These are phyloP conservation scores for Uria lomvia DNA, from an alignment of 2,113 vertebrate species.

Conservation along the genomic window DNA sequence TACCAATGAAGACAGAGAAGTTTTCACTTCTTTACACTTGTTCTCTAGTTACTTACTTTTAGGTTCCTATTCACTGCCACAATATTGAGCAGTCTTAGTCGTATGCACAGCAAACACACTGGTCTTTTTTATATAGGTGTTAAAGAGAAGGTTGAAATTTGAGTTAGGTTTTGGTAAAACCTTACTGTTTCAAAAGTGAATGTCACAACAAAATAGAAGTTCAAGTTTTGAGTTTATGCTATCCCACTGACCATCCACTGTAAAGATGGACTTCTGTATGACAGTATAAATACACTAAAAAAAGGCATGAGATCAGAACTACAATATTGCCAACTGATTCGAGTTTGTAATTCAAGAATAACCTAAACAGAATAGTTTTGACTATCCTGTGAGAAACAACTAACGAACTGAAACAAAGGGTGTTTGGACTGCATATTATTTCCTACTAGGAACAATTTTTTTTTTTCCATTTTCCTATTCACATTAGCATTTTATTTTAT, in stretches of 20 bases:
- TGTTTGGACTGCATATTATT: neutral
- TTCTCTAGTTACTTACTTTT: neutral
- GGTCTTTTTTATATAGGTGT: neutral
- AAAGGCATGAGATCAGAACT: neutral
- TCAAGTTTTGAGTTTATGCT: neutral
- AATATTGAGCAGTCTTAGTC: neutral
- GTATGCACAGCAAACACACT: neutral
- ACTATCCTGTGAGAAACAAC: neutral
- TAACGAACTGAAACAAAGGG: neutral
- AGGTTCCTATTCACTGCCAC: neutral
- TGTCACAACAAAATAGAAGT: neutral
- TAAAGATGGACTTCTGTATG: neutral
- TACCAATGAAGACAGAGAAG: neutral
- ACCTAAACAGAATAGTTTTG: neutral
- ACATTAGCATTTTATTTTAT: neutral
- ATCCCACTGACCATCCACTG: neutral
- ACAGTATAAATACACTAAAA: neutral
- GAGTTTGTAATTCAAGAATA: neutral
- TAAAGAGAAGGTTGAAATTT: neutral
- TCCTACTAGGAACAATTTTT: neutral
- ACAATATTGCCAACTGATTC: neutral
- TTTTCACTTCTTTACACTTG: neutral
- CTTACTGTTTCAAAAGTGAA: neutral
- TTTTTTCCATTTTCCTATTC: neutral
- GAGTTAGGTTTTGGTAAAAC: neutral